Evolutionary conservation across 2,113 vertebrate species (phyloP).

Genomic region (Fregetta grallaria): DNA sequence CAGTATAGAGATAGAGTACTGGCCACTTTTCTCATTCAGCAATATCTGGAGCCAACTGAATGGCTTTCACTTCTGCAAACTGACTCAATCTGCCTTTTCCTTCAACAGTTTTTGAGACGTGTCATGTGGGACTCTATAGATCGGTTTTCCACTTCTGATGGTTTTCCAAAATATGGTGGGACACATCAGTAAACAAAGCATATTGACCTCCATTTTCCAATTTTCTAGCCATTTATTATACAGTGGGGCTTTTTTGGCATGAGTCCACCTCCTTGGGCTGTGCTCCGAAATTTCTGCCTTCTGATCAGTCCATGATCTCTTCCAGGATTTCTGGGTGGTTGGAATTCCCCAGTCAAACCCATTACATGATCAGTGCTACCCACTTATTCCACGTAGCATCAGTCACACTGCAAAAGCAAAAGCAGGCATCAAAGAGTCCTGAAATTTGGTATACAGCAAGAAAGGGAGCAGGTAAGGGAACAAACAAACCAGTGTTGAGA

Average conservation of each 20-base stretch:
- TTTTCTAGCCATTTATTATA: neutral
- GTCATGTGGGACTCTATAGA: neutral
- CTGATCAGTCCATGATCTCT: neutral
- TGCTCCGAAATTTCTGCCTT: neutral
- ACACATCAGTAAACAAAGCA: neutral
- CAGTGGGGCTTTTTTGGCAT: neutral
- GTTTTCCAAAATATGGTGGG: neutral
- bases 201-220: neutral
- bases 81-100: neutral
- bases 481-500: neutral
- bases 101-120: neutral
- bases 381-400: neutral
- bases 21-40: neutral
- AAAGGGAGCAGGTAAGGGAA: neutral
- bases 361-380: neutral
- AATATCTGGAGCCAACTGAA: neutral
- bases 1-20: neutral
- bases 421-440: neutral
- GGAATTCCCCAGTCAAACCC: neutral
- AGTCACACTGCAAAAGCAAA: neutral
- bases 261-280: fast-evolving
- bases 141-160: neutral
- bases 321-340: neutral
- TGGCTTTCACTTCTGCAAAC: neutral
- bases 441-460: neutral